These are phyloP conservation scores for Ametastegia equiseti DNA, from an alignment of 2,888 invertebrate genomes.

Conservation along the genomic window DNA sequence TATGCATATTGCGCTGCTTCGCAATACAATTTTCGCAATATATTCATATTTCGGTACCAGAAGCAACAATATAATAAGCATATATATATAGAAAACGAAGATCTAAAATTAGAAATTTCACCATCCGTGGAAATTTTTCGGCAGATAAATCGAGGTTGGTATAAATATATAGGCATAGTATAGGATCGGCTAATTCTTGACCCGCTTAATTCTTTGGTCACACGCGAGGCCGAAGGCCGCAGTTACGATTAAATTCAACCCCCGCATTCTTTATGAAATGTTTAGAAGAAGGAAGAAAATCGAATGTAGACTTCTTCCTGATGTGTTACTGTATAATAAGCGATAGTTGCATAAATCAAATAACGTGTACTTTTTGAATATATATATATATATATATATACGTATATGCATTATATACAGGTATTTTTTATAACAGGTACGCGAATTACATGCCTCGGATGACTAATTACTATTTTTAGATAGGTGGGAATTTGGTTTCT, in stretches of 20 bases:
- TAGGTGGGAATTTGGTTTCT: not conserved
- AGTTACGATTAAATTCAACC: constrained; percentile 13
- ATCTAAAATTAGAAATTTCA: not conserved
- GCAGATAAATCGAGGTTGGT: not conserved
- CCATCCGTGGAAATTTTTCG: not conserved
- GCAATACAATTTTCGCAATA: too few relatives aligned
- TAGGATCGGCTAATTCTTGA: constrained; percentile 4
- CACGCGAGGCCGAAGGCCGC: constrained; percentile 1
- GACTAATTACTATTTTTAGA: not conserved
- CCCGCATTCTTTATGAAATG: constrained; percentile 12
- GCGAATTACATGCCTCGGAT: not conserved
- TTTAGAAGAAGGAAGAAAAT: not conserved
- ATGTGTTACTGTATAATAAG: too few relatives aligned
- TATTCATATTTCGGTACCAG: too few relatives aligned
- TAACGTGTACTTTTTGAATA: too few relatives aligned
- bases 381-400: too few relatives aligned
- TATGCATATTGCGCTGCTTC: too few relatives aligned
- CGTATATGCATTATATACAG: not conserved
- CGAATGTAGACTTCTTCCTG: not conserved
- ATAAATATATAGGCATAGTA: too few relatives aligned
- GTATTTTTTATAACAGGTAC: not conserved
- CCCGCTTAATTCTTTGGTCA: constrained; percentile 27
- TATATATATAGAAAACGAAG: not conserved
- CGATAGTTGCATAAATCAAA: too few relatives aligned
- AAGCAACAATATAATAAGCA: too few relatives aligned